Evolutionary conservation across 2,113 vertebrate genomes (phyloP), one percentile per base, ranked within the genome.

Genomic region (Bubalus kerabau): DNA sequence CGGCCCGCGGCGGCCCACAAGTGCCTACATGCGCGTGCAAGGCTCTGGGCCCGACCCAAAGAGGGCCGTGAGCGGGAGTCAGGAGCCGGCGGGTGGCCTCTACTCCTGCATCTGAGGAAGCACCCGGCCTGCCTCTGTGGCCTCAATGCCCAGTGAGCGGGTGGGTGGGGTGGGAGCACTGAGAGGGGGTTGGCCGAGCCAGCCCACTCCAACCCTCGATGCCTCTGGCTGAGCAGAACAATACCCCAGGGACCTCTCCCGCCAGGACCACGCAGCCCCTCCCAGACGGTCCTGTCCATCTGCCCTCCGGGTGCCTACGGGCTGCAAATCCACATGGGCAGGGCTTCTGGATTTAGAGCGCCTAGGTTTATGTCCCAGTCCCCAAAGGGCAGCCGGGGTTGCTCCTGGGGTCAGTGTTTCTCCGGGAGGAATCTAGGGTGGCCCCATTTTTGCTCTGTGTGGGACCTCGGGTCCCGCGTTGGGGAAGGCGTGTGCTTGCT

Each of bases 11-110:
- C 99, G 10, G 98, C 98, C 95, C 89, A 57, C 99, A 98, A 98
- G 99, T 98, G 98, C 95, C 95, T 98, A 98, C 99, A 99, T 71
- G 99, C 98, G 98, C 83, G 54, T 57, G 96, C 98, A 98, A 98
- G 98, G 98, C 98, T 98, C 96, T 98, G 98, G 98, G 98, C 98
- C 98, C 93, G 52, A 95, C 98, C 97, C 98, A 98, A 97, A 97
- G 97, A 98, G 99, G 82, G 89, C 91, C 19, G 9, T 28, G 12
- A 67, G 78, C 7, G 3, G 11, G 57, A n/a, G 15, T 14, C 5
- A 6, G 91, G 21, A 86, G 59, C 93, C 87, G 3, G 84, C 9
- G 14, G 87, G 86, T 46, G 52, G 93, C 88, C 71, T 93, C 54
- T 74, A 28, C 32, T 32, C 43, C 43, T 7, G 74, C 32, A 30